Conservation (phyloP, 2,113 vertebrate genomes). For the Ciconia stormi region DNA sequence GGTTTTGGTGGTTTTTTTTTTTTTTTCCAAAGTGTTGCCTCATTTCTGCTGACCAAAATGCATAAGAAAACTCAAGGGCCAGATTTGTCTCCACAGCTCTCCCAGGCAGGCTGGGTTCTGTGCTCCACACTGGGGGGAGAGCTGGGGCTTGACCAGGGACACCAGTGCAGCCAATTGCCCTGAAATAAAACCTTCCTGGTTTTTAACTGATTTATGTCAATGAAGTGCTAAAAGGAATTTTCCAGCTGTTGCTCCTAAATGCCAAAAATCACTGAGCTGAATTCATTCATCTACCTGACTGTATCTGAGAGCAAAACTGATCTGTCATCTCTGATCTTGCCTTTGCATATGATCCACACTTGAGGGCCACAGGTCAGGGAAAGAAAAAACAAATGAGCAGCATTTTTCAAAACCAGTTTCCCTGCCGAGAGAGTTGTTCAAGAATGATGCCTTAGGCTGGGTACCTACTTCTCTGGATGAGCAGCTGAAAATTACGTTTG, state of each 20-base stretch:
- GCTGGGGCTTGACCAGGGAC: background rate
- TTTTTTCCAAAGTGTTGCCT: background rate
- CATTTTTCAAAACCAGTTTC: constrained; percentile 45
- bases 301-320: constrained; percentile 23
- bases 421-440: background rate
- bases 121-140: background rate
- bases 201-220: constrained; percentile 11
- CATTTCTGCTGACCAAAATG: background rate
- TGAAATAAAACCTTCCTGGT: background rate
- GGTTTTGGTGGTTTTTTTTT: too few relatives aligned
- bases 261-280: constrained; percentile 10
- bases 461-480: background rate
- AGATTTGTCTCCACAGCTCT: background rate
- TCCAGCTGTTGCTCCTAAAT: constrained; percentile 44
- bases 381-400: constrained; percentile 31
- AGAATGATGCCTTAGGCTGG: constrained; percentile 22
- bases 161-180: background rate
- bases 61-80: background rate
- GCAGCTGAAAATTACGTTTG: background rate
- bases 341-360: constrained; percentile 15
- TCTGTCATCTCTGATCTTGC: constrained; percentile 43
- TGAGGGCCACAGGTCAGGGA: background rate
- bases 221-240: constrained; percentile 45
- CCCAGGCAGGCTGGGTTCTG: background rate
- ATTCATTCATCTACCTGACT: constrained; percentile 36